Conservation (phyloP, 2,797 vertebrate species). For the Orestias chungarensis region DNA sequence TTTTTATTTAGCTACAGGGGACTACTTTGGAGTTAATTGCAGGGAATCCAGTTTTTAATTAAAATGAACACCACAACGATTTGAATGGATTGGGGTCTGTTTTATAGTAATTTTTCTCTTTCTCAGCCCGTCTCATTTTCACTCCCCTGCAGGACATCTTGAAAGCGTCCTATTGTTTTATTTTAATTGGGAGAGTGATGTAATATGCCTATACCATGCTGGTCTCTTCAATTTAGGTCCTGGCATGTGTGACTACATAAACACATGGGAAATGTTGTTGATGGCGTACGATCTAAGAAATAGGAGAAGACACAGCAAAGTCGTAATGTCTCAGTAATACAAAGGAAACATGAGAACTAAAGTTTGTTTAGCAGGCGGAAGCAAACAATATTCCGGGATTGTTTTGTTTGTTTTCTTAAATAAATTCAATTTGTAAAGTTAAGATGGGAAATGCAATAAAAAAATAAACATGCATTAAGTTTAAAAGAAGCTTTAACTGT, state of each 20-base stretch:
- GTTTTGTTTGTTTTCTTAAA: background rate
- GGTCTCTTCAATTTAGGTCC: conserved; percentile 74
- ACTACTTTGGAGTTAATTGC: conserved; percentile 81
- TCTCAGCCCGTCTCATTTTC: conserved; percentile 69
- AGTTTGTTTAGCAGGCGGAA: conserved; percentile 4
- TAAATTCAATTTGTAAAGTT: background rate
- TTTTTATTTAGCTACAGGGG: conserved; percentile 68
- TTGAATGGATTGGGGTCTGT: conserved; percentile 79
- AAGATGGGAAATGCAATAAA: conserved; percentile 5
- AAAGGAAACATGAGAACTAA: conserved; percentile 4
- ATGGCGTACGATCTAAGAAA: conserved; percentile 20
- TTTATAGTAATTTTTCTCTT: conserved; percentile 75
- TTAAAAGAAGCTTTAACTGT: background rate
- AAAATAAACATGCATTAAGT: conserved; percentile 1
- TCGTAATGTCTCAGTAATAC: background rate
- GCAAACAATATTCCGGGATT: background rate
- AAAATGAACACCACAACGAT: conserved; percentile 79
- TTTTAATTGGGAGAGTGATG: conserved; percentile 81
- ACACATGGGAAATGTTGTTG: conserved; percentile 9
- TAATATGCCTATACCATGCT: conserved; percentile 81
- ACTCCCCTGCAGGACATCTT: conserved; percentile 80
- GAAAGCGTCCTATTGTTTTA: conserved; percentile 82
- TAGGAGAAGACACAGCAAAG: conserved; percentile 15
- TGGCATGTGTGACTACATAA: conserved; percentile 39
- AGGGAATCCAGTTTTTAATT: conserved; percentile 81